Conservation (phyloP, 1,140 invertebrate species). For the Cardiocondyla obscurior region DNA sequence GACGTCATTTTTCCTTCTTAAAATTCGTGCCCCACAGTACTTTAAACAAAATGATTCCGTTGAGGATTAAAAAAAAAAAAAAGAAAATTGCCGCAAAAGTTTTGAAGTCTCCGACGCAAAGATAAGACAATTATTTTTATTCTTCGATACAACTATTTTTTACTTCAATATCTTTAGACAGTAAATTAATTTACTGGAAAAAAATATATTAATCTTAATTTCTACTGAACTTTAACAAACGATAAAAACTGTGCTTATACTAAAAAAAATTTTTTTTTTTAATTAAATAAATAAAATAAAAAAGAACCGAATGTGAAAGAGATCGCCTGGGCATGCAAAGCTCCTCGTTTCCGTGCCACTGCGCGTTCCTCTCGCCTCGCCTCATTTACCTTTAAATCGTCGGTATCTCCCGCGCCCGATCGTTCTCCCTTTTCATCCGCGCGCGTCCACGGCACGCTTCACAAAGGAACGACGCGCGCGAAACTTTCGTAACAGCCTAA, state of each 20-base stretch:
- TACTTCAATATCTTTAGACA: neutral
- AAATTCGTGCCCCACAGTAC: neutral
- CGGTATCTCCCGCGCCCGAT: constrained; percentile 2
- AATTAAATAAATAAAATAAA: no score
- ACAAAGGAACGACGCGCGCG: constrained; percentile 24
- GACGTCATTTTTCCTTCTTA: neutral
- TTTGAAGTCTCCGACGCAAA: neutral
- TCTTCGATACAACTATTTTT: neutral
- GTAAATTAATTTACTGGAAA: neutral
- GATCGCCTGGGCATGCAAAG: neutral
- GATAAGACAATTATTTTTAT: neutral
- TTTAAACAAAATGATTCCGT: neutral
- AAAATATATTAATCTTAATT: no score
- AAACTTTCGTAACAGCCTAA: constrained; percentile 43
- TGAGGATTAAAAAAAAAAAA: no score
- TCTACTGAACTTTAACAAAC: no score
- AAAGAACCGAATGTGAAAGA: neutral
- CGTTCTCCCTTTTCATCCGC: neutral
- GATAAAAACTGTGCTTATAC: no score
- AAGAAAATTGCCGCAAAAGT: no score
- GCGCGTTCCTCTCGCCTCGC: constrained; percentile 18
- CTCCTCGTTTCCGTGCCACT: neutral
- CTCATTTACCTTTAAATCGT: constrained; percentile 23
- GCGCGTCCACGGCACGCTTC: neutral
- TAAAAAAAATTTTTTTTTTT: no score